Evolutionary conservation across 2,797 vertebrate genomes (phyloP).

Genomic region (Notoglanidium macrostoma): DNA sequence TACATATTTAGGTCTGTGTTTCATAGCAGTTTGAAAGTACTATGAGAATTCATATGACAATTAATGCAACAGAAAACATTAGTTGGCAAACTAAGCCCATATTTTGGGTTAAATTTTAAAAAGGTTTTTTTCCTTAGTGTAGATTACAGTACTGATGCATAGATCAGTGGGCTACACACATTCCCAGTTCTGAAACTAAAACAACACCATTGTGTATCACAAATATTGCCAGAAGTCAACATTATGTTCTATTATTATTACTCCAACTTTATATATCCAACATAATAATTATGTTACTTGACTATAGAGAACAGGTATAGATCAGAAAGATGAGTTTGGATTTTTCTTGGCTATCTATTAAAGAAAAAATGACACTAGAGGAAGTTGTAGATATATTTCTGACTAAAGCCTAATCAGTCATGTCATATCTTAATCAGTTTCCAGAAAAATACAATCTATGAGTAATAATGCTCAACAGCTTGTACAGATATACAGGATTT

Average conservation of each 20-base stretch:
- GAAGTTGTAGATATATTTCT: neutral
- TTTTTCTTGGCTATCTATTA: neutral
- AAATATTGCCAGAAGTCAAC: neutral
- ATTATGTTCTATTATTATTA: neutral
- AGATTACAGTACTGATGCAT: neutral
- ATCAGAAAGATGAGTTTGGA: neutral
- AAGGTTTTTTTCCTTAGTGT: neutral
- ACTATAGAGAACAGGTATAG: neutral
- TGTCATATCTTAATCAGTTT: neutral
- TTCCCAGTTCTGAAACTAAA: neutral
- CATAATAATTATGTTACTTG: neutral
- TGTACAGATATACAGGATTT: neutral
- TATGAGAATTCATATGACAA: neutral
- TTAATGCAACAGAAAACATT: neutral
- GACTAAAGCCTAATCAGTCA: neutral
- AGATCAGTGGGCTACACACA: neutral
- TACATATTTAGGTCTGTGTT: neutral
- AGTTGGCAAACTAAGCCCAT: neutral
- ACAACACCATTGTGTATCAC: neutral
- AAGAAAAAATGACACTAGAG: neutral
- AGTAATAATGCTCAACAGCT: neutral
- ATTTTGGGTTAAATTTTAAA: neutral
- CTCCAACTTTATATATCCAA: neutral
- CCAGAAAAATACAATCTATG: neutral
- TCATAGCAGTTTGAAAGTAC: neutral